phyloP scores from a whole-genome alignment of 2,113 vertebrate genomes.

The Terrapene triunguis region DNA sequence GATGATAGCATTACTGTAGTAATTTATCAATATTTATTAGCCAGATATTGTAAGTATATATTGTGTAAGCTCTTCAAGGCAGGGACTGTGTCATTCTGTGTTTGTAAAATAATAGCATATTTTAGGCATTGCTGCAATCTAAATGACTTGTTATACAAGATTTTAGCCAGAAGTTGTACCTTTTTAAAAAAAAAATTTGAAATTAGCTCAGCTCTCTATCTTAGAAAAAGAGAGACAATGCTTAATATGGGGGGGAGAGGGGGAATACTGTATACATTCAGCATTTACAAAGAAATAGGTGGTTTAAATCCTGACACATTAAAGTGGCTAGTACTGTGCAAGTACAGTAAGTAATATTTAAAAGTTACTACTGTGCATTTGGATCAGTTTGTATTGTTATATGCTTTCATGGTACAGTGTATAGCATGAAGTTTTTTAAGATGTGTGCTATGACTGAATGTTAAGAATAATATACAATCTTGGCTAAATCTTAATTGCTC shows the following conservation, averaged over 20 bases:
- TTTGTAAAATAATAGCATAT: rapidly evolving
- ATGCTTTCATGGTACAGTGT: background rate
- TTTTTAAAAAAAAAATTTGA: background rate
- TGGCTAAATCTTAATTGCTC: background rate
- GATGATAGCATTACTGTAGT: background rate
- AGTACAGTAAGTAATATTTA: background rate
- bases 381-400: background rate
- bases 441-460: background rate
- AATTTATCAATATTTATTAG: background rate
- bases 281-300: background rate
- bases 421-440: background rate
- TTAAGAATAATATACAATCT: background rate
- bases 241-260: background rate
- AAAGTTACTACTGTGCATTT: background rate
- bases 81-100: background rate
- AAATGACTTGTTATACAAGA: background rate
- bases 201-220: background rate
- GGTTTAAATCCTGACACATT: background rate
- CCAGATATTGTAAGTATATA: rapidly evolving
- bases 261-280: background rate
- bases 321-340: background rate
- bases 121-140: background rate
- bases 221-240: background rate
- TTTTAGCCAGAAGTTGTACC: background rate
- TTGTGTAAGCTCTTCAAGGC: background rate